These are phyloP conservation scores for Sebastes fasciatus DNA, from an alignment of 2,113 vertebrate species.

Conservation along the genomic window DNA sequence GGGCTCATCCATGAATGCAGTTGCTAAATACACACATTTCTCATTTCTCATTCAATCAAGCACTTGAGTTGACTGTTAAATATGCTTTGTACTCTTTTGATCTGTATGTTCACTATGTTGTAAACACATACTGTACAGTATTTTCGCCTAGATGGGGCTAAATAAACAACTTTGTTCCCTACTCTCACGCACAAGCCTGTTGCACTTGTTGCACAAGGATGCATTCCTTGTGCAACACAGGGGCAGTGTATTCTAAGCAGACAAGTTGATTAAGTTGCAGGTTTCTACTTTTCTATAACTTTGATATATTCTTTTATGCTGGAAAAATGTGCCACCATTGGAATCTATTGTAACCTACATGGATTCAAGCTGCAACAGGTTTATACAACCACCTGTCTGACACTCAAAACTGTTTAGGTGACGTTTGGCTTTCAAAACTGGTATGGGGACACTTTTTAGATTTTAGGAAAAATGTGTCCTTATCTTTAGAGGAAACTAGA, in stretches of 20 bases:
- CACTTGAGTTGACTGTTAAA: not conserved
- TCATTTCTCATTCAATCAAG: not conserved
- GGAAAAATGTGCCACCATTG: not conserved
- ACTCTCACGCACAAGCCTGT: not conserved
- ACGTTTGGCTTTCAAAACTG: not conserved
- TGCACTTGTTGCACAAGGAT: conserved; percentile 8
- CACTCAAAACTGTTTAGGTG: not conserved
- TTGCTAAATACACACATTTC: conserved; percentile 4
- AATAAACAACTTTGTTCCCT: not conserved
- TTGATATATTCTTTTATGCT: not conserved
- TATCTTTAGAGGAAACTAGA: conserved; percentile 4
- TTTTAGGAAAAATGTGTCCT: not conserved
- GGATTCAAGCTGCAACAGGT: not conserved
- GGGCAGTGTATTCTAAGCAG: not conserved
- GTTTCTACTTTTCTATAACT: not conserved
- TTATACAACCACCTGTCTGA: not conserved
- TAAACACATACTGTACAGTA: not conserved
- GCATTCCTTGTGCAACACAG: not conserved
- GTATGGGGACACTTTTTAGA: not conserved
- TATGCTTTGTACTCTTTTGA: not conserved
- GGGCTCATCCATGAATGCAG: not conserved
- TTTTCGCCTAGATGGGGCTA: not conserved
- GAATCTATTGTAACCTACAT: not conserved
- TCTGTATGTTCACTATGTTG: not conserved
- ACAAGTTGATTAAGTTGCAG: not conserved